These are phyloP conservation scores for Epirrita christyi DNA, from an alignment of 2,888 invertebrate species.

Conservation along the genomic window DNA sequence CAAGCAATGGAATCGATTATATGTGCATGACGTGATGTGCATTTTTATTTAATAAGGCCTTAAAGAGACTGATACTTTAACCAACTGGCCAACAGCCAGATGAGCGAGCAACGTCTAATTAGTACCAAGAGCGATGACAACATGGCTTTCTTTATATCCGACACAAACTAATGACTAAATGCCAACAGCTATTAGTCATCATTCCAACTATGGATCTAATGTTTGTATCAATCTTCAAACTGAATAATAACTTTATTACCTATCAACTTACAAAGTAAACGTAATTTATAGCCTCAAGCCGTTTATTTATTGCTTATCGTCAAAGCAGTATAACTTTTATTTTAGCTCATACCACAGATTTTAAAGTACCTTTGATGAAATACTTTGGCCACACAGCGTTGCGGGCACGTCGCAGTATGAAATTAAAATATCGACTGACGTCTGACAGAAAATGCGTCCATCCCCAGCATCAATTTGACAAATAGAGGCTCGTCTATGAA, in stretches of 20 bases:
- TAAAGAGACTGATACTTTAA: too few relatives aligned
- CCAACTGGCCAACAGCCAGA: too few relatives aligned
- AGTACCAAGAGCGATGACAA: not conserved
- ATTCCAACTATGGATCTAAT: constrained; percentile 14
- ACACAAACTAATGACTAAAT: constrained; percentile 4
- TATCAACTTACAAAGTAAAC: constrained; percentile 30
- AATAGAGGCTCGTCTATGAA: too few relatives aligned
- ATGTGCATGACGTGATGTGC: too few relatives aligned
- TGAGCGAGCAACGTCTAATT: not conserved
- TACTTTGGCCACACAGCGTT: constrained; percentile 3
- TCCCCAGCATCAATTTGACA: too few relatives aligned
- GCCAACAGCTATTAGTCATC: constrained; percentile 15
- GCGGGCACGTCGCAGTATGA: not conserved
- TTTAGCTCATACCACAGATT: constrained; percentile 10
- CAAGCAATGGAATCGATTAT: too few relatives aligned
- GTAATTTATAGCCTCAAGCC: constrained; percentile 28
- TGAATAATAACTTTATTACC: constrained; percentile 26
- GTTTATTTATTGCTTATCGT: constrained; percentile 34
- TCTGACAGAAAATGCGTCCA: too few relatives aligned
- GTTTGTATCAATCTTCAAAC: constrained; percentile 19
- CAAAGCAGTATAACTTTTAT: constrained; percentile 26
- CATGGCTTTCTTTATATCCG: not conserved
- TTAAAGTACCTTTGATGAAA: constrained; percentile 10
- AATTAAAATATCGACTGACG: not conserved
- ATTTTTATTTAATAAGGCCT: too few relatives aligned